These are phyloP conservation scores for Ladona fulva DNA, from an alignment of 1,140 invertebrate genomes.

Conservation along the genomic window DNA sequence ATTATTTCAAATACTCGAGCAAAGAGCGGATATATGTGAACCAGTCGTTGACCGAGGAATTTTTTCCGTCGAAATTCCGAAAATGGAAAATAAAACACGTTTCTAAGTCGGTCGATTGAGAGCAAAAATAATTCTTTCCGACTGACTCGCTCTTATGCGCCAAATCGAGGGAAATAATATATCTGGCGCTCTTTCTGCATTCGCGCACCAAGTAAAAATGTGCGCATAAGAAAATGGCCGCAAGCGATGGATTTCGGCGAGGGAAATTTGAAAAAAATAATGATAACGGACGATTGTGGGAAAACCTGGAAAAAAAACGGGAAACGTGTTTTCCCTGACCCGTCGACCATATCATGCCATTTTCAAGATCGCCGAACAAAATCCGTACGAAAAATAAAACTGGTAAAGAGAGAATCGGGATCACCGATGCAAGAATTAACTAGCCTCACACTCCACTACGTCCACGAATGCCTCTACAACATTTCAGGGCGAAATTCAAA, in stretches of 20 bases:
- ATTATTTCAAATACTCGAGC: no score
- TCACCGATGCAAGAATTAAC: background rate
- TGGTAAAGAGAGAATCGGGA: background rate
- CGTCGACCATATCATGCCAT: background rate
- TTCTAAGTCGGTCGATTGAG: no score
- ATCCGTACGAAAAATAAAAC: background rate
- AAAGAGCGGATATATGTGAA: no score
- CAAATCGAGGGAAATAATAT: background rate
- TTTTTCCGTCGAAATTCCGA: no score
- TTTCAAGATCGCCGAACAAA: conserved; percentile 5
- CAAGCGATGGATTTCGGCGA: background rate
- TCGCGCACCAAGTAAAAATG: background rate
- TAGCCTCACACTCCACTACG: background rate
- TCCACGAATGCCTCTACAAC: background rate
- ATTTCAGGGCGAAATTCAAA: background rate
- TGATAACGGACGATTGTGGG: background rate
- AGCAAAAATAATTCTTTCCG: no score
- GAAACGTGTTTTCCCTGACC: background rate
- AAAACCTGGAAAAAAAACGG: no score
- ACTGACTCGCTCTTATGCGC: no score
- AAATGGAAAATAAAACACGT: no score
- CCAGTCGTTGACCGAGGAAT: no score
- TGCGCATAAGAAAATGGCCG: background rate
- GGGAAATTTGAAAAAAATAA: background rate
- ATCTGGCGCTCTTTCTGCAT: background rate